Conservation (phyloP, 2,888 invertebrate species). For the Folsomia candida region DNA sequence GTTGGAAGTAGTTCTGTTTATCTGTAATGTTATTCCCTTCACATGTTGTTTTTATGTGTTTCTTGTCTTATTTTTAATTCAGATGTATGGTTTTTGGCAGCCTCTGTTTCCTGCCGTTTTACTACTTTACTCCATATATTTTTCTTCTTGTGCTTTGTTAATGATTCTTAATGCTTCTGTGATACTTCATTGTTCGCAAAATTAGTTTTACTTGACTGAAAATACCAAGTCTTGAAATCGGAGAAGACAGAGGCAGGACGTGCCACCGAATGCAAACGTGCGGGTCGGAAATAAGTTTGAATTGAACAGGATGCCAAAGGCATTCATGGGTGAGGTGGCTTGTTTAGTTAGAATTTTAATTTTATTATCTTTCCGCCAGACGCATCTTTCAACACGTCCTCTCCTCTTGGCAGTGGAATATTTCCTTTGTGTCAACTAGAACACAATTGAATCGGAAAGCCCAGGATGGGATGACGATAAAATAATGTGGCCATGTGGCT, state of each 20-base stretch:
- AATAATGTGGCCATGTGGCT: no score
- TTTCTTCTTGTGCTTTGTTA: no score
- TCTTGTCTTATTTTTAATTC: not conserved
- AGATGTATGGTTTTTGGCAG: not conserved
- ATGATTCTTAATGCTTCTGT: not conserved
- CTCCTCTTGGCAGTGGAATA: not conserved
- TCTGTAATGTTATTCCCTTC: not conserved
- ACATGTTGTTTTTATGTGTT: conserved; percentile 2
- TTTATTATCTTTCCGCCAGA: not conserved
- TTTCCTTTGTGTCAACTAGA: no score
- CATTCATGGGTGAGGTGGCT: not conserved
- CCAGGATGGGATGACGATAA: no score
- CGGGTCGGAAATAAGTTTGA: not conserved
- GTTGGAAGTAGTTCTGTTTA: not conserved
- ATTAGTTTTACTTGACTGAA: not conserved
- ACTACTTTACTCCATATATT: no score
- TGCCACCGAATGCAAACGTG: not conserved
- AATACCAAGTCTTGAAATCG: no score
- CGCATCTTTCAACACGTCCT: not conserved
- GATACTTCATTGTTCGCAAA: not conserved
- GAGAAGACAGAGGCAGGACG: not conserved
- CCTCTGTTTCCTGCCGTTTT: not conserved
- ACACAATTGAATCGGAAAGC: no score
- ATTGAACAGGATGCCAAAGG: not conserved
- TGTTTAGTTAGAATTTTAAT: conserved; percentile 8